phyloP scores from a whole-genome alignment of 2,113 vertebrate genomes.

The Synodontis membranacea region DNA sequence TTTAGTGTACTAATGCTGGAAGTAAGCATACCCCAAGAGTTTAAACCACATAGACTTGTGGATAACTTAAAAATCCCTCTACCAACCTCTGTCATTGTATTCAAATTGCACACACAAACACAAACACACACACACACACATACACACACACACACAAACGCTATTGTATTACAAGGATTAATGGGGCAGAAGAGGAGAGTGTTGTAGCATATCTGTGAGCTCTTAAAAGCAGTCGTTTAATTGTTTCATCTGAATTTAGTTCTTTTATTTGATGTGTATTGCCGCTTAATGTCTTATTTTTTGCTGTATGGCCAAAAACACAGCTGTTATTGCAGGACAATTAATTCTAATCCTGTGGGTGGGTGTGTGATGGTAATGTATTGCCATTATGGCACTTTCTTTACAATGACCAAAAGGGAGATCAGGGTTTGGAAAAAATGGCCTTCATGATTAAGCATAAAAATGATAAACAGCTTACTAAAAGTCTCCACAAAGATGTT shows the following conservation, averaged over 20 bases:
- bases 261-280: constrained; percentile 23
- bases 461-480: constrained; percentile 29
- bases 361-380: constrained; percentile 2
- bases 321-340: constrained; percentile 33
- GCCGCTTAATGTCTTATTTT: constrained; percentile 15
- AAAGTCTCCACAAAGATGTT: not conserved
- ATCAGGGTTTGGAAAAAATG: not conserved
- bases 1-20: no score
- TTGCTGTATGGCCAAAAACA: constrained; percentile 40
- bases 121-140: constrained; percentile 13
- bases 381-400: constrained; percentile 11
- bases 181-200: constrained; percentile 21
- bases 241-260: constrained; percentile 31
- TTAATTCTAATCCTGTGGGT: constrained; percentile 23
- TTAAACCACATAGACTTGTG: constrained; percentile 2
- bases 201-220: constrained; percentile 16
- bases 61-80: not conserved
- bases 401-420: not conserved
- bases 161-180: constrained; percentile 8
- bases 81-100: not conserved
- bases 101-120: constrained; percentile 3
- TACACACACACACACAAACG: constrained; percentile 1
- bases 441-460: constrained; percentile 15
- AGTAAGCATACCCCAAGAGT: not conserved
- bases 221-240: constrained; percentile 30